Conservation (phyloP, 1,140 invertebrate species). For the Hormaphis cornu region DNA sequence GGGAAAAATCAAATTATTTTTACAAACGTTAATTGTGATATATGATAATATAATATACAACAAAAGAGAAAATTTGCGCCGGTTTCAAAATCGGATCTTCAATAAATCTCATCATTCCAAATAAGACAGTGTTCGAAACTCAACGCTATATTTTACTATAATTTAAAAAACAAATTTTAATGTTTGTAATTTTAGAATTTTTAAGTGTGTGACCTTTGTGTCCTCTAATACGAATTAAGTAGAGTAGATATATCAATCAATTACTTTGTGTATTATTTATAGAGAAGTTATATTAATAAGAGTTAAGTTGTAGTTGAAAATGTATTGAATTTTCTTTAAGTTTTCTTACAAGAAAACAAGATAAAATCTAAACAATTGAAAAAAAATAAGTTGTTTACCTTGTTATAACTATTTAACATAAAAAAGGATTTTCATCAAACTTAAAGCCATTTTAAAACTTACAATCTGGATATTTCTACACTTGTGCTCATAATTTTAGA, state of each 20-base stretch:
- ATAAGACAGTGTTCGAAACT: constrained; percentile 24
- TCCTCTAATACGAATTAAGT: constrained; percentile 32
- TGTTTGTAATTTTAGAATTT: constrained; percentile 17
- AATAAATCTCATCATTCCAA: constrained; percentile 29
- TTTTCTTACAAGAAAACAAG: constrained; percentile 3
- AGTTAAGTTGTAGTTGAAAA: not conserved
- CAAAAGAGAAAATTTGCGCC: constrained; percentile 1
- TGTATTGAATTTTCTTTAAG: not conserved
- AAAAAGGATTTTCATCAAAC: not conserved
- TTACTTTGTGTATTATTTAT: constrained; percentile 12
- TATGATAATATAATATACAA: not conserved
- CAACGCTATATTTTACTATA: constrained; percentile 21
- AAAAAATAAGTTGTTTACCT: constrained; percentile 19
- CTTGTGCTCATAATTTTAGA: constrained; percentile 24
- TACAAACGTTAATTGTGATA: constrained; percentile 26
- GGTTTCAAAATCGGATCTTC: not conserved
- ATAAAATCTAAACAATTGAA: not conserved
- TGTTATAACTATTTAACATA: not conserved
- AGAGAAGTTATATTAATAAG: constrained; percentile 3
- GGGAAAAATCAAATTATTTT: constrained; percentile 24
- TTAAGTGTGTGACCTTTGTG: constrained; percentile 27
- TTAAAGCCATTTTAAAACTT: not conserved
- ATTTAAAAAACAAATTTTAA: constrained; percentile 21
- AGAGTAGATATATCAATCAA: constrained; percentile 22
- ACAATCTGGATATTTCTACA: constrained; percentile 8